Percentiles rank a stretch among this genome's conserved stretches.
These are phyloP conservation scores for Bacillus rossius DNA, from an alignment of 1,140 invertebrate species.

Conservation along the genomic window DNA sequence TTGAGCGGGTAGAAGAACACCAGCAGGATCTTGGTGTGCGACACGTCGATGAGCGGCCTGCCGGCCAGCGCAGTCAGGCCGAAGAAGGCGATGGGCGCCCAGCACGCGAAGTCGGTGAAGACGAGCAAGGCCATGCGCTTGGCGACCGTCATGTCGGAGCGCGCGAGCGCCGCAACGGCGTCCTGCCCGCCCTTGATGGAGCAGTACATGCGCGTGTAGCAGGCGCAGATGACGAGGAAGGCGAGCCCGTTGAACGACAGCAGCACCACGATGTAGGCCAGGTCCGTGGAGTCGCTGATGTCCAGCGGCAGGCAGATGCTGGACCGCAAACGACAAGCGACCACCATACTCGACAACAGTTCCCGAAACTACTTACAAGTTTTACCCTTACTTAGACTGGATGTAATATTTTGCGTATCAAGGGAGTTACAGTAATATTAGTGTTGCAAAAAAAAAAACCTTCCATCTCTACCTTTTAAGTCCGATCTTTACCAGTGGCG, in stretches of 20 bases:
- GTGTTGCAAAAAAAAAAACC: too few species aligned
- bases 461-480: too few species aligned
- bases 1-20: slow-evolving; percentile 64
- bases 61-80: slow-evolving; percentile 54
- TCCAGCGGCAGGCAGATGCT: slow-evolving; percentile 73
- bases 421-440: too few species aligned
- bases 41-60: slow-evolving; percentile 51
- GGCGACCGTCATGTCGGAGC: slow-evolving; percentile 40
- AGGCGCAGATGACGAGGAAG: slow-evolving; percentile 47
- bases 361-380: neutral
- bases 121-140: slow-evolving; percentile 60
- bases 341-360: neutral
- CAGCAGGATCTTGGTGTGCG: slow-evolving; percentile 39
- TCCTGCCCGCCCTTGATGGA: slow-evolving; percentile 38
- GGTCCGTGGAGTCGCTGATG: slow-evolving; percentile 52
- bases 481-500: too few species aligned
- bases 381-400: too few species aligned
- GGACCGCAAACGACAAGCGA: slow-evolving; percentile 4
- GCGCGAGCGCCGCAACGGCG: neutral
- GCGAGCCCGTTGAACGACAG: slow-evolving; percentile 47
- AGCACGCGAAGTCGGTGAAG: slow-evolving; percentile 57
- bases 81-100: slow-evolving; percentile 53
- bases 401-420: too few species aligned
- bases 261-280: slow-evolving; percentile 46
- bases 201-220: slow-evolving; percentile 51